These are phyloP conservation scores for Anarsia innoxiella DNA, from an alignment of 2,888 invertebrate species.

Conservation along the genomic window DNA sequence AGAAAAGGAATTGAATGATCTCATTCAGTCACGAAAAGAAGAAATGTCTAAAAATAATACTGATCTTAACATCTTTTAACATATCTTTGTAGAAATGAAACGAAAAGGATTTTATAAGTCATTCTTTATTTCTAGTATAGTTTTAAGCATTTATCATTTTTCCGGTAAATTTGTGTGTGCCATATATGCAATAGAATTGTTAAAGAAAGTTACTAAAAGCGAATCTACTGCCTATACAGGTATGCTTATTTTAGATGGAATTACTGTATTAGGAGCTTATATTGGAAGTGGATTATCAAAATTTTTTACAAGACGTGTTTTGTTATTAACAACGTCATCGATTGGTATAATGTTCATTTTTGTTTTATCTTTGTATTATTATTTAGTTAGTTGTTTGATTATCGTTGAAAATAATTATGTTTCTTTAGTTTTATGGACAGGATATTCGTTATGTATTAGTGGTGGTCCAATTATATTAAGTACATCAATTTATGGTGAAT, in stretches of 20 bases:
- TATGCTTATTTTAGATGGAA: constrained; percentile 48
- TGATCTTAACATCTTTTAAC: too few species aligned
- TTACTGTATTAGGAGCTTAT: constrained; percentile 46
- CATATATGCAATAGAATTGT: constrained; percentile 41
- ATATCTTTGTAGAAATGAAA: constrained; percentile 18
- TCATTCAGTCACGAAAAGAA: constrained; percentile 19
- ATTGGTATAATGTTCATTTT: constrained; percentile 38
- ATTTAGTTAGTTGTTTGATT: constrained; percentile 28
- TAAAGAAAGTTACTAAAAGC: constrained; percentile 35
- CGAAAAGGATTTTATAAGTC: constrained; percentile 33
- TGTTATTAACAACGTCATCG: constrained; percentile 33
- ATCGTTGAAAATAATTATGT: constrained; percentile 35
- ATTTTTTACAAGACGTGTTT: constrained; percentile 35
- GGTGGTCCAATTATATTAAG: constrained; percentile 48
- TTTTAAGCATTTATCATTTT: constrained; percentile 21
- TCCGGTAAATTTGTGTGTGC: constrained; percentile 35
- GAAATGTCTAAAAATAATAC: too few species aligned
- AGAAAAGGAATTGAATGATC: constrained; percentile 17
- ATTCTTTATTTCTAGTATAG: constrained; percentile 23
- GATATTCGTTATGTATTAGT: constrained; percentile 42
- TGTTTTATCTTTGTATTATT: constrained; percentile 39
- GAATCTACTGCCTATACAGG: constrained; percentile 38
- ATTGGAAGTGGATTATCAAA: constrained; percentile 38
- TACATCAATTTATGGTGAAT: constrained; percentile 38
- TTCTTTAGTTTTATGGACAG: constrained; percentile 34